Percentiles rank a stretch among this genome's conserved stretches.
phyloP scores from a whole-genome alignment of 2,797 vertebrate species.

The Ceyx erithaca region DNA sequence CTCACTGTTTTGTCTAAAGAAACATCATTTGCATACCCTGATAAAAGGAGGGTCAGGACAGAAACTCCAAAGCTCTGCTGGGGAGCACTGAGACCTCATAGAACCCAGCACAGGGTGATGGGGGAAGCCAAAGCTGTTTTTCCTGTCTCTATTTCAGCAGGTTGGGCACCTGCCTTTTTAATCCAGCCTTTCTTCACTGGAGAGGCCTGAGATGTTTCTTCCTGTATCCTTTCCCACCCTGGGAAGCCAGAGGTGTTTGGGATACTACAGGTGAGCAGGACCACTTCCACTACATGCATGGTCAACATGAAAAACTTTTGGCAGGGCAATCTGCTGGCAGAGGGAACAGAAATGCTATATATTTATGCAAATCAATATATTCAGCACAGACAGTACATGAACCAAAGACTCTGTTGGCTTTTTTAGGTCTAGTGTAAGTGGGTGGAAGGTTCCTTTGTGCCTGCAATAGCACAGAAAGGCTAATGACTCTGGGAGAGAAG shows the following conservation, averaged over 20 bases:
- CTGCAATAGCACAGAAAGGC: neutral
- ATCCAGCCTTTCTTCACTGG: neutral
- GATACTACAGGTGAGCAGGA: neutral
- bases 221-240: neutral
- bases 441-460: neutral
- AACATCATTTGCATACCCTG: neutral
- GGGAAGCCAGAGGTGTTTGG: neutral
- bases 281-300: neutral
- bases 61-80: neutral
- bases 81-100: neutral
- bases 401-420: neutral
- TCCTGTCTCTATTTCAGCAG: neutral
- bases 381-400: neutral
- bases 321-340: neutral
- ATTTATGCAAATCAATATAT: neutral
- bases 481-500: neutral
- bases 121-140: neutral
- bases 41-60: neutral
- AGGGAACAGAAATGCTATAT: neutral
- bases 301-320: neutral
- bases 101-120: neutral
- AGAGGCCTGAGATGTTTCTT: neutral
- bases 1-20: neutral
- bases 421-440: neutral
- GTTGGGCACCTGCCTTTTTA: neutral